Percentiles rank a stretch among this genome's conserved stretches.
These are phyloP conservation scores for Heliothis subflexa DNA, from an alignment of 1,140 invertebrate genomes.

Conservation along the genomic window DNA sequence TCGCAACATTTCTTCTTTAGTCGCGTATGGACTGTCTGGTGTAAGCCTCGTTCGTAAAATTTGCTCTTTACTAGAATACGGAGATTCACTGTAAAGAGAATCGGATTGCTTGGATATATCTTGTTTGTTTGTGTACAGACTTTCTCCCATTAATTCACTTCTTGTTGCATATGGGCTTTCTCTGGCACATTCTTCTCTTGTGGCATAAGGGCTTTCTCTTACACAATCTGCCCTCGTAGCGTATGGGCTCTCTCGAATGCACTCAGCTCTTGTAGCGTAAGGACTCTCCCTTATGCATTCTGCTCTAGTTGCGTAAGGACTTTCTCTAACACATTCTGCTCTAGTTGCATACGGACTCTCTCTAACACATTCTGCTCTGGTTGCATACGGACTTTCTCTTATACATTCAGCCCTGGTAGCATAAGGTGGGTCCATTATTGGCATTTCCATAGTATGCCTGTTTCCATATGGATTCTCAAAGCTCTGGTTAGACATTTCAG, in stretches of 20 bases:
- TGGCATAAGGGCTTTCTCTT: constrained; percentile 73
- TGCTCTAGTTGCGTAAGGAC: constrained; percentile 52
- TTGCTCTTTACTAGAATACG: constrained; percentile 84
- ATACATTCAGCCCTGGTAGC: constrained; percentile 57
- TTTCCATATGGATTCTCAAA: constrained; percentile 80
- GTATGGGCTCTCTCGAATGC: constrained; percentile 67
- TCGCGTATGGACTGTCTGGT: constrained; percentile 81
- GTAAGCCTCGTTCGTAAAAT: constrained; percentile 78
- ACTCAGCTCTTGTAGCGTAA: constrained; percentile 69
- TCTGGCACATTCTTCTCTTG: constrained; percentile 69
- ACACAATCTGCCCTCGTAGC: constrained; percentile 65
- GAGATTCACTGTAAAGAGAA: constrained; percentile 74
- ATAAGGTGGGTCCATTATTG: constrained; percentile 75
- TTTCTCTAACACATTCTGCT: constrained; percentile 11
- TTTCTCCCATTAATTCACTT: constrained; percentile 70
- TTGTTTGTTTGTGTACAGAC: constrained; percentile 76
- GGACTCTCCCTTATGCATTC: constrained; percentile 61
- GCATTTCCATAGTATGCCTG: constrained; percentile 73
- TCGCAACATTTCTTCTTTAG: constrained; percentile 84
- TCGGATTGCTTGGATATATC: constrained; percentile 73
- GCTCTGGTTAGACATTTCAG: constrained; percentile 78
- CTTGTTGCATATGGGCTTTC: constrained; percentile 70
- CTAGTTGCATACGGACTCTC: constrained; percentile 45
- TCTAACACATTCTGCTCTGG: constrained; percentile 47
- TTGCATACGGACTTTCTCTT: constrained; percentile 54